Conservation (phyloP, 1,140 invertebrate genomes). For the Macrocentrus cingulum region DNA sequence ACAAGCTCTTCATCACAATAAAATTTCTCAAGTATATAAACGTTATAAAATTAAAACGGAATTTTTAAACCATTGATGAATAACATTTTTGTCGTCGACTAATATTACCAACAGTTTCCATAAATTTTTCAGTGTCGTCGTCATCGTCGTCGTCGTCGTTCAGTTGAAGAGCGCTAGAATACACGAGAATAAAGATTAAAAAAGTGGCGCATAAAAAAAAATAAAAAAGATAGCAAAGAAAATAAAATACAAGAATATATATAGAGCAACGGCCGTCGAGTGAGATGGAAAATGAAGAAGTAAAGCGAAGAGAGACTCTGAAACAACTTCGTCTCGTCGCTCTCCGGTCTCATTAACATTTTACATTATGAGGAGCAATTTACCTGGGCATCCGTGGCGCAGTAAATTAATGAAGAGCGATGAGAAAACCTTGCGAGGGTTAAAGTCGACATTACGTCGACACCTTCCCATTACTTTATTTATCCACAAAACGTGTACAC, state of each 20-base stretch:
- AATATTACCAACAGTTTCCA: not conserved
- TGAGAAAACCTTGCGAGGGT: constrained; percentile 24
- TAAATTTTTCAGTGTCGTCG: not conserved
- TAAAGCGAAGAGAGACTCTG: not conserved
- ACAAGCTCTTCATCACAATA: too few relatives aligned
- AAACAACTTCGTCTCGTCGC: constrained; percentile 17
- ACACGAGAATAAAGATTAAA: constrained; percentile 12
- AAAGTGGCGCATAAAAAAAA: not conserved
- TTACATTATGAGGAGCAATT: constrained; percentile 36
- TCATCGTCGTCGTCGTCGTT: not conserved
- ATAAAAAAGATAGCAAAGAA: not conserved
- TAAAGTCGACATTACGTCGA: constrained; percentile 24
- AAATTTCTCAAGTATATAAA: too few relatives aligned
- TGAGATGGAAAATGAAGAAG: not conserved
- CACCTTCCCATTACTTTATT: constrained; percentile 28
- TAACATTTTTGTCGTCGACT: too few relatives aligned
- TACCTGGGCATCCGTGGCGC: constrained; percentile 23
- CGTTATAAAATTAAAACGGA: too few relatives aligned
- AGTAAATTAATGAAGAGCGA: constrained; percentile 31
- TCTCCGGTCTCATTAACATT: constrained; percentile 36
- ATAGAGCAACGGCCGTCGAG: not conserved
- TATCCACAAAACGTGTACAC: too few relatives aligned
- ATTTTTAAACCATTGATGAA: too few relatives aligned
- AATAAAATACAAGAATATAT: constrained; percentile 14
- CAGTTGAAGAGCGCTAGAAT: not conserved